Base-by-base conservation (phyloP, 2,888 invertebrate genomes). In the Rhagophthalmus giganteus region DNA sequence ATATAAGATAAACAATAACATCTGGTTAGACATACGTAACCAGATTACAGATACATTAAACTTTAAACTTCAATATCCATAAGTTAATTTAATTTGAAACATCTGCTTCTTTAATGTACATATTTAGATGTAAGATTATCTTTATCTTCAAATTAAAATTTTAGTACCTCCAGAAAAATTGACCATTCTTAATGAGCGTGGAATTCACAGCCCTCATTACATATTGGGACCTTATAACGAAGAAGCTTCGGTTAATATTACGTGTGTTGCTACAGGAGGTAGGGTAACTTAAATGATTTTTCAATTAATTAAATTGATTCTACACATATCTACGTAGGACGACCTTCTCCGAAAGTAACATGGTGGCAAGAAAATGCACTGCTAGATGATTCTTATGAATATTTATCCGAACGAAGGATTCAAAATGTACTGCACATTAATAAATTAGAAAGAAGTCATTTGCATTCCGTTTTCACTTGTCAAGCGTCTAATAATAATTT, bases 241-340 rank as follows among this genome's bases (percentile, higher is more conserved):
- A 72, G 92, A 91, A 35, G 83, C 88, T 48, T 84, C 85, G 15
- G 81, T 92, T 54, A 85, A 87, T 70, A 86, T 93, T 59, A 87
- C 88, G 61, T 93, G 93, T 75, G 88, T 90, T 62, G 87, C 88
- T 54, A 85, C 85, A 63, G 91, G 90, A 78, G 92, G 92, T 91
- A 81, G 80, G 82, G 69, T 6, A 28, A n/a, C 8, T 26, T 10
- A 8, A 6, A 12, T 33, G 12, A 27, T 27, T 24, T 24, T 24
- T 24, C 7, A 6, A 24, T 13, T 11, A 28, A 11, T 30, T 7
- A 30, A 30, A 30, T 30, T 34, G n/a, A n/a, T n/a, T n/a, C n/a
- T n/a, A n/a, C n/a, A n/a, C n/a, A n/a, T 16, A 34, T 2, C 38
- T 27, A 25, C 10, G 2, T 72, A 90, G 89, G 88, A 59, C 82